A percentile compares a stretch with the other conserved stretches of the same genome.
phyloP scores from a whole-genome alignment of 2,888 invertebrate genomes.

The Galerucella calmariensis region DNA sequence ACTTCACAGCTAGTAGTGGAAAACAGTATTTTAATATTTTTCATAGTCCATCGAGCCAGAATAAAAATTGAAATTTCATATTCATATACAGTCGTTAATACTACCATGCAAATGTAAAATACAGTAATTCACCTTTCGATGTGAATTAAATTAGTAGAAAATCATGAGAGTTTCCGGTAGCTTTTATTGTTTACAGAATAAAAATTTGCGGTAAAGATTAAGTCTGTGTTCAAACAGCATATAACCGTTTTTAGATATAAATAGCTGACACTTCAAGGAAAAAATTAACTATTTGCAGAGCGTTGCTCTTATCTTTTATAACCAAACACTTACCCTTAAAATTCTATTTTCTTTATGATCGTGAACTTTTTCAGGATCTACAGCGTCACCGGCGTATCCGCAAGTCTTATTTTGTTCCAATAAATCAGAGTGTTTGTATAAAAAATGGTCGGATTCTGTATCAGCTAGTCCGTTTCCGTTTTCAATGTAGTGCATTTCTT shows the following conservation, averaged over 20 bases:
- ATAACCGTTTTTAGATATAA: not conserved
- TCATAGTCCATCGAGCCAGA: no score
- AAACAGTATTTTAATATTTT: no score
- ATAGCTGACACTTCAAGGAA: not conserved
- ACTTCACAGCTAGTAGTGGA: no score
- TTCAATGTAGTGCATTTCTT: conserved; percentile 79
- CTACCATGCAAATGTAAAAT: not conserved
- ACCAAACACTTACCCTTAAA: conserved; percentile 70
- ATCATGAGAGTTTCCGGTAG: not conserved
- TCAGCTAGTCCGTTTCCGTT: conserved; percentile 54
- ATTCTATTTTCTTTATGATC: conserved; percentile 68
- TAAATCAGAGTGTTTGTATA: conserved; percentile 75
- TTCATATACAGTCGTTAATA: no score
- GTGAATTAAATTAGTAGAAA: not conserved
- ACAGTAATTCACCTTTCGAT: no score
- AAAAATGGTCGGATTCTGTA: conserved; percentile 66
- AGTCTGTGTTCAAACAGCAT: not conserved
- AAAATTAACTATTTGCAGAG: not conserved
- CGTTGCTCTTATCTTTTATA: no score
- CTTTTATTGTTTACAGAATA: not conserved
- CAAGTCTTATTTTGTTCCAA: conserved; percentile 71
- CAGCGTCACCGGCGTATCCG: conserved; percentile 63
- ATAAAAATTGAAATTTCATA: no score
- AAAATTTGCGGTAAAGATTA: not conserved
- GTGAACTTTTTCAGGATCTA: conserved; percentile 58